Conservation (phyloP, 2,888 invertebrate species). For the Ophioninae sp. region DNA sequence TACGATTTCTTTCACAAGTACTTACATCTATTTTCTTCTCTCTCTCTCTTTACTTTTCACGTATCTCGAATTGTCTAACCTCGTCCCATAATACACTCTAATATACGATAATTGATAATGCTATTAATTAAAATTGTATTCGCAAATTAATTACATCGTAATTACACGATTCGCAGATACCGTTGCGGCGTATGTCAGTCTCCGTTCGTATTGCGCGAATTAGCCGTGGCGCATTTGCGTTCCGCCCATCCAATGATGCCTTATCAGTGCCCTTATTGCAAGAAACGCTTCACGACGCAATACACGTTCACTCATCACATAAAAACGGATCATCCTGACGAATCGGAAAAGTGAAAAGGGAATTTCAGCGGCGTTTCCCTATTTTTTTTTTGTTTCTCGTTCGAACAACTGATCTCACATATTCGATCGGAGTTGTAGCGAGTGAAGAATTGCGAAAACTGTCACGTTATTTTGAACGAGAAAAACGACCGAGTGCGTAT, state of each 20-base stretch:
- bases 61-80: too few relatives aligned
- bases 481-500: not conserved
- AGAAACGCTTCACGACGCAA: slow-evolving; percentile 75
- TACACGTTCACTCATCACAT: slow-evolving; percentile 76
- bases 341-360: slow-evolving; percentile 72
- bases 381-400: not conserved
- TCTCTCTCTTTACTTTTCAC: too few relatives aligned
- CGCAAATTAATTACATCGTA: not conserved
- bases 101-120: too few relatives aligned
- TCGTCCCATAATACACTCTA: too few relatives aligned
- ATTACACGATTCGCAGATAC: slow-evolving; percentile 66
- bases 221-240: slow-evolving; percentile 76
- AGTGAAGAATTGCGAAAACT: not conserved
- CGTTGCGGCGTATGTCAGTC: slow-evolving; percentile 77
- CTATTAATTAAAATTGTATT: too few relatives aligned
- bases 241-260: slow-evolving; percentile 77
- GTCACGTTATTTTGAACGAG: not conserved
- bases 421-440: not conserved
- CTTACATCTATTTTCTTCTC: too few relatives aligned
- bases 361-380: slow-evolving; percentile 7
- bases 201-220: slow-evolving; percentile 74
- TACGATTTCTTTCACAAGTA: not conserved
- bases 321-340: slow-evolving; percentile 75
- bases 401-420: not conserved
- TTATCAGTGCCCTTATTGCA: slow-evolving; percentile 77